Evolutionary conservation across 2,113 vertebrate genomes (phyloP), one percentile per base, ranked within the genome.

Genomic region (Nannospalax galili): DNA sequence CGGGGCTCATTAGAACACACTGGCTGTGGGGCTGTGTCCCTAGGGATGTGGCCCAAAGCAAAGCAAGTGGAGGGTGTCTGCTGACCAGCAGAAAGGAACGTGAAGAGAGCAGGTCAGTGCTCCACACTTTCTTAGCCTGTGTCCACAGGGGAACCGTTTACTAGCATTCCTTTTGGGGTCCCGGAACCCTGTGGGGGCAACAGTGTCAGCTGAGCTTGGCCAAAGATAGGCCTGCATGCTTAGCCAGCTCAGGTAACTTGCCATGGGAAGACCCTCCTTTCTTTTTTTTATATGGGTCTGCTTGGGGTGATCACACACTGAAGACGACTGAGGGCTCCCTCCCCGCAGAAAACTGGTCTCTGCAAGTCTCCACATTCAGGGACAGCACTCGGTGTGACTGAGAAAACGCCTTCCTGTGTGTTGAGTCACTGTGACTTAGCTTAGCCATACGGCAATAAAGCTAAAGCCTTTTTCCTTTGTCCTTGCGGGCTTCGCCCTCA

Each of bases 341-440:
- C 58, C 19, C 40, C 5, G 20, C 3, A 2, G 0, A 10, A 77
- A 52, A 24, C 40, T 9, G 42, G 58, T 56, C 85, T 35, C 72
- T 65, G 62, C n/a, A 60, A 35, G 64, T 64, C 45, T 14, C 35
- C 30, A 9, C 17, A 2, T 24, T 60, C 72, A 9, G 0, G 1
- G 11, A 42, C 24, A 67, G 58, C 1, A 11, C 60, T 79, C 4
- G 45, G 19, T 11, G 15, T 0, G 35, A 75, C 52, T 86, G 89
- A 93, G 79, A 95, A 80, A 92, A 19, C 20, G 30, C 17, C 81
- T 92, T 96, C 77, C 73, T 79, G 64, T 28, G 48, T 30, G 64
- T 92, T 92, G 91, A 93, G 78, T 92, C 92, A 75, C 82, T 2
- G 28, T 84, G 65, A 91, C 82, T 86, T 14, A 67, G 89, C 94